Evolutionary conservation across 2,113 vertebrate species (phyloP).

Genomic region (Hippocampus comes): DNA sequence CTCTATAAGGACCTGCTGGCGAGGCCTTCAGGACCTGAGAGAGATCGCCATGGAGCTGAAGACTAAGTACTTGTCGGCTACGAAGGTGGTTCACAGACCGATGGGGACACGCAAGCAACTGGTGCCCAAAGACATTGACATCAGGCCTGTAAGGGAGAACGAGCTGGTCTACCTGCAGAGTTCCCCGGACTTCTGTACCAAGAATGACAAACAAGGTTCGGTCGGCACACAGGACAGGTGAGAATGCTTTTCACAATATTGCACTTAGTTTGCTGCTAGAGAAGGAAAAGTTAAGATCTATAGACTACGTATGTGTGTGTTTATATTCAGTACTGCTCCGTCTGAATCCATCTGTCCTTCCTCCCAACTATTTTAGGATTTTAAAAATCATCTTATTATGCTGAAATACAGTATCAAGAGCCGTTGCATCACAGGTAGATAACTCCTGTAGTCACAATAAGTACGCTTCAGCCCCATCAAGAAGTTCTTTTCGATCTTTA

Average conservation of each 20-base stretch:
- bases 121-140: slow-evolving; percentile 97
- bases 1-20: slow-evolving; percentile 97
- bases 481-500: too few relatives aligned
- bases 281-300: too few relatives aligned
- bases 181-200: slow-evolving; percentile 91
- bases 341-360: too few relatives aligned
- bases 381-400: too few relatives aligned
- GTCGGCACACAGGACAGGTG: slow-evolving; percentile 96
- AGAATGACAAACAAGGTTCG: slow-evolving; percentile 91
- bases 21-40: slow-evolving; percentile 88
- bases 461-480: too few relatives aligned
- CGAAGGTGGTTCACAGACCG: slow-evolving; percentile 91
- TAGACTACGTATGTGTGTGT: too few relatives aligned
- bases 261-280: neutral
- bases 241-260: slow-evolving; percentile 11
- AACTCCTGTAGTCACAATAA: too few relatives aligned
- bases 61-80: slow-evolving; percentile 94
- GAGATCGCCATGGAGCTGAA: slow-evolving; percentile 93
- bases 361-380: too few relatives aligned
- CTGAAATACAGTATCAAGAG: too few relatives aligned
- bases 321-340: too few relatives aligned
- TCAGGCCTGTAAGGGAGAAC: slow-evolving; percentile 89
- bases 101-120: slow-evolving; percentile 95
- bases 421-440: too few relatives aligned
- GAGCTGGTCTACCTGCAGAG: slow-evolving; percentile 97